Evolutionary conservation across 2,797 vertebrate genomes (phyloP), one percentile per base, ranked within the genome.

Genomic region (Miichthys miiuy): DNA sequence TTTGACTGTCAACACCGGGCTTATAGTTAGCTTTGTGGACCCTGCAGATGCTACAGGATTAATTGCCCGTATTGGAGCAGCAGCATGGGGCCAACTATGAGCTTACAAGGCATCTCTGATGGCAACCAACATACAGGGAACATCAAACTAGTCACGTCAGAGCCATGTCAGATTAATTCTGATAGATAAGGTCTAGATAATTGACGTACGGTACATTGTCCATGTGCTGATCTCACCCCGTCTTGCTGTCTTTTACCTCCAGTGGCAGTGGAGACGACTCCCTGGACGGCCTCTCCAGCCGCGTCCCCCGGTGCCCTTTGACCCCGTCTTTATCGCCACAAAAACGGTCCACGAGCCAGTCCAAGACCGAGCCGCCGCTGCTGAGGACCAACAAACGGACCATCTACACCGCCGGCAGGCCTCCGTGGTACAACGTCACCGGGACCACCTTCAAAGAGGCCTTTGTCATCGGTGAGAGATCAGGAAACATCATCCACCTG

Each of bases 341-440:
- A 7, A 96, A 96, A 71, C 92, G 96, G 18, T 95, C 95, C 70
- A 95, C 94, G 2, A 97, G 96, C 83, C 96, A 96, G 86, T 96
- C 94, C 4, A 95, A 96, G 88, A 96, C 96, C 0, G 95, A 97
- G 82, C 96, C 97, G 1, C 96, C 97, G 3, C 93, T 97, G 75
- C 91, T 97, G 72, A 94, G 96, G 83, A 97, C 97, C 42, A 95
- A 95, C 90, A 97, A 97, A 55, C 93, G 97, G 73, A 98, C 97
- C 30, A 97, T 97, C 85, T 98, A 97, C 93, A 97, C 96, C 0
- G 97, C 97, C 0, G 96, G 97, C 17, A 89, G 97, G 17, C 97
- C 97, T 0, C 97, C 96, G 0, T 97, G 97, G 97, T 97, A 98
- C 95, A 97, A 96, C 52, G 97, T 97, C 83, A 96, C 96, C 0